These are phyloP conservation scores for Anguilla anguilla DNA, from an alignment of 2,797 vertebrate species.

Conservation along the genomic window DNA sequence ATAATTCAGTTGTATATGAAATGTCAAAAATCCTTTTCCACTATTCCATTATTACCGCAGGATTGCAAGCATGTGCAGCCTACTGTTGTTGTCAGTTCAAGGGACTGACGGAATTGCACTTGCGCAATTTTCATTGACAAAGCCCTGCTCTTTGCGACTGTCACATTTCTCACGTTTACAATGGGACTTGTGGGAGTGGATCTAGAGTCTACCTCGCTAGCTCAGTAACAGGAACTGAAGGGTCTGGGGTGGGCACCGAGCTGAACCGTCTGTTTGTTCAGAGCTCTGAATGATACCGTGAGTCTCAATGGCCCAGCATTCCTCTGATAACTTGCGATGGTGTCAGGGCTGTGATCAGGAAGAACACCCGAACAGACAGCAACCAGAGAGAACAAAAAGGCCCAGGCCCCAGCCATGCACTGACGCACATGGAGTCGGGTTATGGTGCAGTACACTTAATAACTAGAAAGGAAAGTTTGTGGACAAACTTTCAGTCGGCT, in stretches of 20 bases:
- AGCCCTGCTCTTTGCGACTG: not conserved
- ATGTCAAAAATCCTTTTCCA: too few relatives aligned
- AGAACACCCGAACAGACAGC: not conserved
- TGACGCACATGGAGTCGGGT: not conserved
- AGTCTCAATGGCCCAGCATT: constrained; percentile 8
- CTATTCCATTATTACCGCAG: too few relatives aligned
- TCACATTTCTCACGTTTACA: not conserved
- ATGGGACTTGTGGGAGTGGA: not conserved
- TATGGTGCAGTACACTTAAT: not conserved
- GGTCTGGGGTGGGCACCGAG: not conserved
- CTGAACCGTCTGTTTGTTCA: not conserved
- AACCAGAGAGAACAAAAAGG: not conserved
- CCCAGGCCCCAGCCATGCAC: not conserved
- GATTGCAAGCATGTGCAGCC: too few relatives aligned
- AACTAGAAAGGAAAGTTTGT: not conserved
- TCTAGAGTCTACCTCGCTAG: not conserved
- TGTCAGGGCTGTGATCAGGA: not conserved
- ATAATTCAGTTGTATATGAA: too few relatives aligned
- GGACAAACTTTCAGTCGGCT: not conserved
- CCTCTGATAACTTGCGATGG: not conserved
- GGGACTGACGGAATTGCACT: not conserved
- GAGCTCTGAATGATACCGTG: not conserved
- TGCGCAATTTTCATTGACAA: not conserved
- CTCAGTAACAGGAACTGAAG: not conserved
- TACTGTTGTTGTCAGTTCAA: too few relatives aligned